Evolutionary conservation across 2,888 invertebrate species (phyloP).

Genomic region (Neoascia interrupta): DNA sequence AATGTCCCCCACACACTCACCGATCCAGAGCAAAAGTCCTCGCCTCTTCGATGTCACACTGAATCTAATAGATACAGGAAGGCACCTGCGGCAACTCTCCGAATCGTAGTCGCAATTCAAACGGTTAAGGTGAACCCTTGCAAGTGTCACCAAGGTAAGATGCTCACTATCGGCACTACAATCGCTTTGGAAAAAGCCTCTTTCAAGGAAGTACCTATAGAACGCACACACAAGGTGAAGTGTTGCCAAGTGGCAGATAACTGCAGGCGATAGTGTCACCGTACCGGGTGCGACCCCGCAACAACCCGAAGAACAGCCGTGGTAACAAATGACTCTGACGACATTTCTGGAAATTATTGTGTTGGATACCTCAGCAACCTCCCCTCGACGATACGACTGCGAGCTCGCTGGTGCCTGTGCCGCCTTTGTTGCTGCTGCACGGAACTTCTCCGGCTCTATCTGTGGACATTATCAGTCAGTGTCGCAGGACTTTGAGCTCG

Average conservation of each 20-base stretch:
- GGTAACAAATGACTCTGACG: conserved; percentile 33
- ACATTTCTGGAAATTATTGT: conserved; percentile 26
- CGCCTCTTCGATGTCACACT: neutral
- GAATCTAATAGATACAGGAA: conserved; percentile 13
- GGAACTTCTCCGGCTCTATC: conserved; percentile 42
- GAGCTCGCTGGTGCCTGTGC: neutral
- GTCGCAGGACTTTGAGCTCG: conserved; percentile 37
- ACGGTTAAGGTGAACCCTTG: conserved; percentile 17
- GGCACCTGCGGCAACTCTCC: conserved; percentile 2
- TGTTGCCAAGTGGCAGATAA: conserved; percentile 24
- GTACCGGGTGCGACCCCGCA: neutral
- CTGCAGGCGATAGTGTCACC: conserved; percentile 21
- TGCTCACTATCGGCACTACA: conserved; percentile 12
- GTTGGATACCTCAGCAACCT: no score
- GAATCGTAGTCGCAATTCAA: no score
- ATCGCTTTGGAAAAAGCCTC: neutral
- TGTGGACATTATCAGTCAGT: conserved; percentile 59
- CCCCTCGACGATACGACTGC: neutral
- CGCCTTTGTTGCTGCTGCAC: neutral
- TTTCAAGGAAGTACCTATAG: neutral
- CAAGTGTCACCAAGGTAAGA: conserved; percentile 1
- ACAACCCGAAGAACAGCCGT: neutral
- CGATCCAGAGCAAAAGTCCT: neutral
- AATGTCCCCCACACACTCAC: neutral
- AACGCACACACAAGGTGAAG: conserved; percentile 12